A percentile compares a stretch with the other conserved stretches of the same genome.
Conservation (phyloP, 2,888 invertebrate genomes). For the Aporophyla lueneburgensis region DNA sequence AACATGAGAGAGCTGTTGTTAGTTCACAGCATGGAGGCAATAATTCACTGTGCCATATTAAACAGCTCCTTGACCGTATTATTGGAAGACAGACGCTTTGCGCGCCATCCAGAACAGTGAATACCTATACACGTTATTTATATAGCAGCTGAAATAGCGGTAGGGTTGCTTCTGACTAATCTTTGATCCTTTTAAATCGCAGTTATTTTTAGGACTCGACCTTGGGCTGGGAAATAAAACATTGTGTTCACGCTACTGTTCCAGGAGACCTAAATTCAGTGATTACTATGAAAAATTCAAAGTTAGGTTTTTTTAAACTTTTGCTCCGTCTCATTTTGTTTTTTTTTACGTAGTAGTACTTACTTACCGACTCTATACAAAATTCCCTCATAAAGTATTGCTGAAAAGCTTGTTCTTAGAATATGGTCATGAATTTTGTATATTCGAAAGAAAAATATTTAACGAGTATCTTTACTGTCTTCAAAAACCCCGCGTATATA, state of each 20-base stretch:
- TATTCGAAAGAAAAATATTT: background rate
- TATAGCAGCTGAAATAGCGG: slow-evolving; percentile 5
- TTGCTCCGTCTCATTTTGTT: background rate
- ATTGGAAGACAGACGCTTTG: background rate
- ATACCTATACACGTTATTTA: slow-evolving; percentile 34
- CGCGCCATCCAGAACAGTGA: slow-evolving; percentile 18
- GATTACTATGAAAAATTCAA: slow-evolving; percentile 12
- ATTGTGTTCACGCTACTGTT: background rate
- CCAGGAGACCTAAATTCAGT: background rate
- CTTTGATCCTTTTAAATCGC: background rate
- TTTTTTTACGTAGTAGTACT: background rate
- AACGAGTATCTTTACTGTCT: background rate
- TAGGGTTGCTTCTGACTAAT: slow-evolving; percentile 6
- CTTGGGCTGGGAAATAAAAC: background rate
- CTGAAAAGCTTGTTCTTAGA: background rate
- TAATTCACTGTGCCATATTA: slow-evolving; percentile 8
- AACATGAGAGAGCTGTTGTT: background rate
- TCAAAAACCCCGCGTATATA: background rate
- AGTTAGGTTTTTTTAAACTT: background rate
- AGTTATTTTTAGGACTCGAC: background rate
- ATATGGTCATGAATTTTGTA: background rate
- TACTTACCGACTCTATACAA: background rate
- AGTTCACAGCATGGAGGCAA: background rate
- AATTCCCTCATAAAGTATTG: background rate
- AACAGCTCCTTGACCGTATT: slow-evolving; percentile 34